Percentiles rank a stretch among this genome's conserved stretches.
phyloP scores from a whole-genome alignment of 2,113 vertebrate genomes.

The Rynchops niger region DNA sequence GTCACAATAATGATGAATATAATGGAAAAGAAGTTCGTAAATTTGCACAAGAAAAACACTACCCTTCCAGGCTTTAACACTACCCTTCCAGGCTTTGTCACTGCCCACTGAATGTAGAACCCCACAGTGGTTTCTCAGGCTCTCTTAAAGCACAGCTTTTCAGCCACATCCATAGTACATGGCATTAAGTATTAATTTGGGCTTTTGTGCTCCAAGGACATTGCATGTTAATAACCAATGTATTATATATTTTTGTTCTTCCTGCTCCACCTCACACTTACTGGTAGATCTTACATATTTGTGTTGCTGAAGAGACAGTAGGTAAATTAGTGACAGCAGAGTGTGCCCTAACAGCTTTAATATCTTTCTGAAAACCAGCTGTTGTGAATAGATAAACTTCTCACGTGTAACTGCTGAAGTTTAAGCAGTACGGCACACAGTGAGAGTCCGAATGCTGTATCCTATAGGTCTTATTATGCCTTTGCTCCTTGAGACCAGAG shows the following conservation, averaged over 20 bases:
- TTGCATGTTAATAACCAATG: background rate
- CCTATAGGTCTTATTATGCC: background rate
- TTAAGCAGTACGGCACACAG: background rate
- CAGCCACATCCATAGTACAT: background rate
- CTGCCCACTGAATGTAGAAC: background rate
- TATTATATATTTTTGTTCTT: background rate
- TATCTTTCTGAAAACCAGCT: background rate
- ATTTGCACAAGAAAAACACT: background rate
- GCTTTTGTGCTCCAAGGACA: background rate
- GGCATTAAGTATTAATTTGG: background rate
- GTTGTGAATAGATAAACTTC: background rate
- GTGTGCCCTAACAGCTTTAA: background rate
- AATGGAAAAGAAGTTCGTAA: background rate
- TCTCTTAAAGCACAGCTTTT: background rate
- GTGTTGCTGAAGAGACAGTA: background rate
- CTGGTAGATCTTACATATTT: background rate
- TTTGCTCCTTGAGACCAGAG: background rate
- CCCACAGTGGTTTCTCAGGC: background rate
- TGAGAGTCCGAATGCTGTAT: background rate
- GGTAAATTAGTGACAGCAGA: background rate
- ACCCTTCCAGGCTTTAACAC: background rate
- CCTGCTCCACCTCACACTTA: background rate
- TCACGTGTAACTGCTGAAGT: background rate
- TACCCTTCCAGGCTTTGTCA: background rate
- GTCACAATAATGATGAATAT: background rate